A percentile compares a stretch with the other conserved stretches of the same genome.
These are phyloP conservation scores for Drosophila dives DNA, from an alignment of 2,888 invertebrate species.

Conservation along the genomic window DNA sequence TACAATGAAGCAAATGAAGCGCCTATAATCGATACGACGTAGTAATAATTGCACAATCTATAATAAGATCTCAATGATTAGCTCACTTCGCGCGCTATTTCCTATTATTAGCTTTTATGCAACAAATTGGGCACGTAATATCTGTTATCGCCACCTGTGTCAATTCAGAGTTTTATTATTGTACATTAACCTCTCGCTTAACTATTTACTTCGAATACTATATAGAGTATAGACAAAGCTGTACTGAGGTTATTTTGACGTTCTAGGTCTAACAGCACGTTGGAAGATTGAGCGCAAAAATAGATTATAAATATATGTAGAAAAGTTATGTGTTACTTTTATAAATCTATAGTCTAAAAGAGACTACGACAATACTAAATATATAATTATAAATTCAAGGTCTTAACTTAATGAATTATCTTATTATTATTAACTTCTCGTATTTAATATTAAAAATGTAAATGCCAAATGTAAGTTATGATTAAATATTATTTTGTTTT, in stretches of 20 bases:
- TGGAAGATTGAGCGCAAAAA: background rate
- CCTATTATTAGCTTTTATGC: background rate
- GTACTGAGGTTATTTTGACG: conserved; percentile 17
- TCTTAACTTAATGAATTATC: background rate
- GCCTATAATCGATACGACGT: conserved; percentile 40
- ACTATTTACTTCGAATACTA: background rate
- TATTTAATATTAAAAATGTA: background rate
- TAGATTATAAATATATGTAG: background rate
- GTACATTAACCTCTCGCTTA: conserved; percentile 1
- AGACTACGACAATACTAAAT: background rate
- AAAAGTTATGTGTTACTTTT: background rate
- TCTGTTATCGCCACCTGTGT: conserved; percentile 8
- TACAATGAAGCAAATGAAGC: background rate
- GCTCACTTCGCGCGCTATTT: conserved; percentile 1
- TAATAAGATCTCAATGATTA: conserved; percentile 39
- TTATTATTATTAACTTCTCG: background rate
- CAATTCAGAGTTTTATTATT: conserved; percentile 26
- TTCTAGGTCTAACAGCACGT: background rate
- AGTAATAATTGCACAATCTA: conserved; percentile 44
- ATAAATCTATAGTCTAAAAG: background rate
- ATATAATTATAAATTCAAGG: background rate
- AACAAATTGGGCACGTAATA: conserved; percentile 13
- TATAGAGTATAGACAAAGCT: background rate
- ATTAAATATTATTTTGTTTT: background rate
- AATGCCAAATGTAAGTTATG: too few relatives aligned